phyloP scores from a whole-genome alignment of 2,113 vertebrate species.

The Psammodynastes pulverulentus region DNA sequence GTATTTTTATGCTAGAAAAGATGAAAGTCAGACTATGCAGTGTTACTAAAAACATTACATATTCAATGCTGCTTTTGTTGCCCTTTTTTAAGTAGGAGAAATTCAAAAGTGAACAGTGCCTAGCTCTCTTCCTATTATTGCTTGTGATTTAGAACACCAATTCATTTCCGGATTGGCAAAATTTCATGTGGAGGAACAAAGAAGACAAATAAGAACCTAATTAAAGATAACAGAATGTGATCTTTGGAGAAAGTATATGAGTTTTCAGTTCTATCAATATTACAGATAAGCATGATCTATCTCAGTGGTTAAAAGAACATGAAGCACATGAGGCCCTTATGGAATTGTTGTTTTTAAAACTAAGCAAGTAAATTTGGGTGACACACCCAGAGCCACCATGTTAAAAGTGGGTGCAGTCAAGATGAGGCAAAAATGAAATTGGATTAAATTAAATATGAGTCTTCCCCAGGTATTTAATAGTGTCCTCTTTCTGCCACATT shows the following conservation, averaged over 20 bases:
- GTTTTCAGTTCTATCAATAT: constrained; percentile 11
- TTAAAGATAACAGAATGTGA: constrained; percentile 16
- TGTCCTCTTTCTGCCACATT: neutral
- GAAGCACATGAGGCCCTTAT: neutral
- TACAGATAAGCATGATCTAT: constrained; percentile 13
- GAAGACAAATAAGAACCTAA: neutral
- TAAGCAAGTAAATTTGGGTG: neutral
- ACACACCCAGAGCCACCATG: neutral
- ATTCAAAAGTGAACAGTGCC: neutral
- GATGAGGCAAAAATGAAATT: neutral
- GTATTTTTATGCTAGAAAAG: neutral
- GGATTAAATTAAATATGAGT: neutral
- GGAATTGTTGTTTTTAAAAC: neutral
- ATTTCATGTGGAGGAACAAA: constrained; percentile 9
- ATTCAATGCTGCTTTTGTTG: neutral
- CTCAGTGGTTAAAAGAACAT: neutral
- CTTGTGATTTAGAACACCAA: neutral
- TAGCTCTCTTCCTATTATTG: neutral
- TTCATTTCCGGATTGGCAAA: constrained; percentile 5
- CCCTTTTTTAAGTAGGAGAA: neutral
- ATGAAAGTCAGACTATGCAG: neutral
- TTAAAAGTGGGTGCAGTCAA: neutral
- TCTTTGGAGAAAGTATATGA: neutral
- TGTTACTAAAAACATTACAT: neutral
- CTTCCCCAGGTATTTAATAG: neutral